A percentile compares a stretch with the other conserved stretches of the same genome.
Conservation (phyloP, 2,888 invertebrate species). For the Pristionchus maxplancki region DNA sequence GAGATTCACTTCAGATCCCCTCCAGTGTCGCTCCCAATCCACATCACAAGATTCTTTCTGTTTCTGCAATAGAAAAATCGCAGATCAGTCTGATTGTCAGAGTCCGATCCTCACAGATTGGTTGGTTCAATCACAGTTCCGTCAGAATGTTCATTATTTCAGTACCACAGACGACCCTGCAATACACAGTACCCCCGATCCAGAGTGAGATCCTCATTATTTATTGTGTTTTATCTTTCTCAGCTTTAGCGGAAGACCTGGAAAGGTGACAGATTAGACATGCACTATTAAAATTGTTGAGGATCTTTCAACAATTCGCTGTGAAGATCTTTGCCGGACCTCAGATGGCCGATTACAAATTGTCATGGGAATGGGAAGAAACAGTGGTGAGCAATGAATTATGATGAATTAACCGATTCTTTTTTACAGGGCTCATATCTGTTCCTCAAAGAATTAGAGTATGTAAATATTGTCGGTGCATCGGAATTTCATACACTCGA, state of each 20-base stretch:
- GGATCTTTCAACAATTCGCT: slow-evolving; percentile 6
- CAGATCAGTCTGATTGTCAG: neutral
- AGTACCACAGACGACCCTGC: neutral
- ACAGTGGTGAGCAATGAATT: neutral
- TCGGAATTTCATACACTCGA: neutral
- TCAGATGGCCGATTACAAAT: neutral
- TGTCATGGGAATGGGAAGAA: neutral
- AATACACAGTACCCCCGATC: neutral
- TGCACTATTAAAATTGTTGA: no score
- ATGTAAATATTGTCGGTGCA: neutral
- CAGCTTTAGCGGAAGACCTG: no score
- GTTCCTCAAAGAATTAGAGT: neutral
- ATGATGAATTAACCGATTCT: neutral
- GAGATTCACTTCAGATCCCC: neutral
- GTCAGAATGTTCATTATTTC: neutral
- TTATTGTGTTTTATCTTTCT: no score
- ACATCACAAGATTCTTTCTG: neutral
- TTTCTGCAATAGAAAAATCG: neutral
- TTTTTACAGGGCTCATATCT: neutral
- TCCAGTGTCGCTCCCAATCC: neutral
- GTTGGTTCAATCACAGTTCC: neutral
- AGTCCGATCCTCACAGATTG: neutral
- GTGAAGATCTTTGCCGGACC: neutral
- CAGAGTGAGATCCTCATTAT: no score
- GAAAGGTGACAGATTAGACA: no score